Evolutionary conservation across 2,797 vertebrate species (phyloP), one percentile per base, ranked within the genome.

Genomic region (Apodemus agrarius): DNA sequence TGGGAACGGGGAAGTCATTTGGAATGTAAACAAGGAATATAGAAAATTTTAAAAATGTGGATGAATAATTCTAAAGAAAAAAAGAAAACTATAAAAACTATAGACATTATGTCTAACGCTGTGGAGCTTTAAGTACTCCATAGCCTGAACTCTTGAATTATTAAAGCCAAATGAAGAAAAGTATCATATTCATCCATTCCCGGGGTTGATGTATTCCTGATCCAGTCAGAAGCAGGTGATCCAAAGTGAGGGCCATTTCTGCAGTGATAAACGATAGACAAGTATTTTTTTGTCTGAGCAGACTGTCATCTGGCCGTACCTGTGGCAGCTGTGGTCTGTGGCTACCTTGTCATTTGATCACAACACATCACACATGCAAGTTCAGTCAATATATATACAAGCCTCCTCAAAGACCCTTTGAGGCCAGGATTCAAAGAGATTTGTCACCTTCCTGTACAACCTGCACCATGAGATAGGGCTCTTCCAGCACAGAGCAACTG

Each of bases 341-440:
- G 72, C n/a, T 24, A 49, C 49, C 29, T 96, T 85, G 72, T 63
- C 67, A 96, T 96, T 89, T 96, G 59, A 92, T 88, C 90, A 63
- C 29, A 69, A 94, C 84, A 92, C 34, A 93, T 3, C 16, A 59
- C 0, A 0, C 46, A 29, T 5, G 17, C 54, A 63, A 54, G 26
- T 72, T 26, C 37, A 91, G 57, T 88, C 92, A 80, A 92, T 97
- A 94, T 80, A 91, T 72, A 93, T 0, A 87, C 67, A 91, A 94
- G 91, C 65, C 67, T 95, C 46, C 85, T 93, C 88, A 37, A 83
- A 94, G 86, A 89, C 34, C 57, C 59, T 86, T 46, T 1, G 61
- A 92, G 46, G 52, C 78, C 22, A 7, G 75, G 46, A 89, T 91
- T 91, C 89, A 94, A 80, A 90, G 83, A 65, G 76, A 94, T 69